These are phyloP conservation scores for Cnemophilus loriae DNA, from an alignment of 2,113 vertebrate species.

Conservation along the genomic window DNA sequence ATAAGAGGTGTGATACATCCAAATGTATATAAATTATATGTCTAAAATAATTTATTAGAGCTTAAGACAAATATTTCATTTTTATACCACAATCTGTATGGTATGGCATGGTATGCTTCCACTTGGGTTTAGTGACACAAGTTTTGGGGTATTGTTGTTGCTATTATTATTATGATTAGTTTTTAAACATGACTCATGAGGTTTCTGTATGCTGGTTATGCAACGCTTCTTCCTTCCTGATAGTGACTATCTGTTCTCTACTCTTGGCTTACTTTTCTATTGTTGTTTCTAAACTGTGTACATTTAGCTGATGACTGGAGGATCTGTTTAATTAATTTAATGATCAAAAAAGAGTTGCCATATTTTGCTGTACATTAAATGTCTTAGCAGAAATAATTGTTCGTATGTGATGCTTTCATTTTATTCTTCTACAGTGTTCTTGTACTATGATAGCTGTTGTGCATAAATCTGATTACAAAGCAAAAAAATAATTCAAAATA, in stretches of 20 bases:
- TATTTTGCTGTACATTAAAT: neutral
- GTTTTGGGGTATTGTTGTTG: neutral
- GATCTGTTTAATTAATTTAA: neutral
- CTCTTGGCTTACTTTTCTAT: neutral
- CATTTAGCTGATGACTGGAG: neutral
- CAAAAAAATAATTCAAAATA: neutral
- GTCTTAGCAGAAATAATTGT: neutral
- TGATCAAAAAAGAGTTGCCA: neutral
- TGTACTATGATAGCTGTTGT: neutral
- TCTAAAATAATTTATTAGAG: neutral
- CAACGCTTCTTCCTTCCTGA: neutral
- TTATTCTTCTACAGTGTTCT: neutral
- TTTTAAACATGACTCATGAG: neutral
- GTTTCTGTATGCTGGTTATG: neutral
- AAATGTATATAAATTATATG: neutral
- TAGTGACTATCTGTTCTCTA: conserved; percentile 1
- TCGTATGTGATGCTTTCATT: neutral
- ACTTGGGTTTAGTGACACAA: neutral
- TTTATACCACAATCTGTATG: neutral
- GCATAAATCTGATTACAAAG: neutral
- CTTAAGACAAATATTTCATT: neutral
- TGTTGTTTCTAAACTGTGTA: neutral
- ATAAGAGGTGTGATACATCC: neutral
- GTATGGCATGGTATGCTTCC: neutral
- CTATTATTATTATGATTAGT: neutral